Conservation (phyloP, 53 echinoderm and acorn worm species). For the Crossaster papposus region DNA sequence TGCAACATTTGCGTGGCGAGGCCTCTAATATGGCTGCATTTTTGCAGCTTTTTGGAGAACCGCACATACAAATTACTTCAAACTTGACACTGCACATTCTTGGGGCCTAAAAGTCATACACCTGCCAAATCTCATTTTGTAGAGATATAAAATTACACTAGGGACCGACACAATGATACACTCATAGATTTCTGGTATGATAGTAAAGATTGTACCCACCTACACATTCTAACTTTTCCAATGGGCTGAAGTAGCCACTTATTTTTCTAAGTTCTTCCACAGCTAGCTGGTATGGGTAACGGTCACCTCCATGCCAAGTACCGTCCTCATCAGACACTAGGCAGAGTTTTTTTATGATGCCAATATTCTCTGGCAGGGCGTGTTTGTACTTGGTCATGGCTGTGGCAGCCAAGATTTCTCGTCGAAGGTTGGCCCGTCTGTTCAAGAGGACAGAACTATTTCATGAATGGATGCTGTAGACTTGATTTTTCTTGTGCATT, state of each 20-base stretch:
- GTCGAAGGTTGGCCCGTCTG: slow-evolving; percentile 81
- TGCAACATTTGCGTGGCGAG: too few relatives aligned
- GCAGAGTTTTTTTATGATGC: slow-evolving; percentile 85
- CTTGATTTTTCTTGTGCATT: not conserved
- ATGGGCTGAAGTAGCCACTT: slow-evolving; percentile 76
- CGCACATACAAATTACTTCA: too few relatives aligned
- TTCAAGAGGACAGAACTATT: not conserved
- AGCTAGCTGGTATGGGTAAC: slow-evolving; percentile 79
- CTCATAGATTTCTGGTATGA: not conserved
- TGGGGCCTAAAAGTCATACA: too few relatives aligned
- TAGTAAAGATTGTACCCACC: slow-evolving; percentile 75
- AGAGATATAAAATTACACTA: not conserved
- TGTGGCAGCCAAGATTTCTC: slow-evolving; percentile 77
- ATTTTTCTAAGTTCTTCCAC: slow-evolving; percentile 84
- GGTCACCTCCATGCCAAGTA: slow-evolving; percentile 30
- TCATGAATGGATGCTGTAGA: not conserved
- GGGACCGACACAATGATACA: not conserved
- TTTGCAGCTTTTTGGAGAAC: too few relatives aligned
- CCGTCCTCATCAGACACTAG: slow-evolving; percentile 58
- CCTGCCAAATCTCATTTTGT: too few relatives aligned
- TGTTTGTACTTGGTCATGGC: slow-evolving; percentile 94
- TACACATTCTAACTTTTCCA: slow-evolving; percentile 92
- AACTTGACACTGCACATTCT: too few relatives aligned
- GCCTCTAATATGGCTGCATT: too few relatives aligned
- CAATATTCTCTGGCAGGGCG: slow-evolving; percentile 91